Evolutionary conservation across 2,888 invertebrate genomes (phyloP).

Genomic region (Poecilobothrus nobilitatus): DNA sequence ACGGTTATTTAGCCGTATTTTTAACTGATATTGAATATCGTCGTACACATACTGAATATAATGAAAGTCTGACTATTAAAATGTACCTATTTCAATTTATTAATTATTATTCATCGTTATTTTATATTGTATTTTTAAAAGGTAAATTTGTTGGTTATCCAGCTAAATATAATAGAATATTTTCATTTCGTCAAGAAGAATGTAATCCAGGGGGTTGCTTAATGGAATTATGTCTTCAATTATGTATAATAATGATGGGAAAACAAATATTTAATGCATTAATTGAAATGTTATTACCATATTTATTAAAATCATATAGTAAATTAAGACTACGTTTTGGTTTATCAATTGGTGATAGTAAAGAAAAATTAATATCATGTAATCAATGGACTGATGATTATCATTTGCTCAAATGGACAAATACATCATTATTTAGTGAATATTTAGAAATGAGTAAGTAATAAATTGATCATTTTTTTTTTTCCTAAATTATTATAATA

Average conservation of each 20-base stretch:
- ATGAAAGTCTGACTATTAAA: conserved; percentile 77
- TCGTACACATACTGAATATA: conserved; percentile 77
- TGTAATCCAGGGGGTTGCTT: conserved; percentile 80
- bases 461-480: too few species aligned
- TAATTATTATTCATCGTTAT: conserved; percentile 80
- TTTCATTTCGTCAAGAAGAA: conserved; percentile 63
- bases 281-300: conserved; percentile 66
- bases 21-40: conserved; percentile 67
- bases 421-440: conserved; percentile 65
- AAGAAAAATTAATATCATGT: conserved; percentile 45
- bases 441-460: conserved; percentile 76
- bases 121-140: conserved; percentile 73
- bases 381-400: conserved; percentile 71
- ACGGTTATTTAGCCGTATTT: conserved; percentile 55
- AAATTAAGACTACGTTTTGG: conserved; percentile 45
- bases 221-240: conserved; percentile 75
- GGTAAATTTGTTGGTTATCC: conserved; percentile 74
- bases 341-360: conserved; percentile 37
- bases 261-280: conserved; percentile 73
- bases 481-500: too few species aligned
- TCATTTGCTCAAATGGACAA: conserved; percentile 54
- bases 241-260: conserved; percentile 78
- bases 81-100: conserved; percentile 82
- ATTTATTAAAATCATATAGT: conserved; percentile 46
- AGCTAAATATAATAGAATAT: conserved; percentile 62